Base-by-base conservation (phyloP, 1,140 invertebrate species). In the Papilio xuthus region DNA sequence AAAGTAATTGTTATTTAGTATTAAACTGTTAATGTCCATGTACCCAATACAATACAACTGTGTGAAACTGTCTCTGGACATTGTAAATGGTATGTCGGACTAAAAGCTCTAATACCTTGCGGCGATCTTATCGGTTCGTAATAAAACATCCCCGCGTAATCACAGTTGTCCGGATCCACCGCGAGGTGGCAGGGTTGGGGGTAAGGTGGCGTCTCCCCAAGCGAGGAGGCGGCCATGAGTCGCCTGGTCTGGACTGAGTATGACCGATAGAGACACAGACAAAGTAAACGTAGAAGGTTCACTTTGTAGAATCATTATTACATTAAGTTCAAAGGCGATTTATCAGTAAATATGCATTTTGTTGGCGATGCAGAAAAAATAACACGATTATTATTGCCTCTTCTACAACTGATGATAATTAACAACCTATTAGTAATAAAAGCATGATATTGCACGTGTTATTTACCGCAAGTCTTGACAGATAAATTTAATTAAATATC, bases 91-190 rank as follows among this genome's bases (percentile, higher is more conserved):
- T 28, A 63, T 60, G 23, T 70, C 67, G 69, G n/a, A 12, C 69
- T 42, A 70, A 70, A 70, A 42, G 69, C 41, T 72, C 18, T 72
- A 72, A 72, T 72, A 72, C 41, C 20, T 44, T 10, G 41, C 41
- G 15, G 70, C 20, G 37, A 42, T 72, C 70, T 72, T 72, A 72
- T 72, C 70, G 70, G 37, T 1, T 41, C 41, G 41, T 47, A 72
- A 72, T 72, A 72, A 70, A 72, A 72, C 70, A 47, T 47, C 42
- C 70, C 70, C 18, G 67, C n/a, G 37, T 72, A 72, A 72, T 72
- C 41, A 72, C 70, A 72, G 70, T 72, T 72, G 70, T 72, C n/a
- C 41, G 37, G 69, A 44, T 71, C n/a, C n/a, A 41, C 37, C 70
- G 70, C 70, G 0, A 47, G 42, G 20, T 71, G 12, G 70, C 26